Base-by-base conservation (phyloP, 1,140 invertebrate species). In the Rhagoletis zephyria region DNA sequence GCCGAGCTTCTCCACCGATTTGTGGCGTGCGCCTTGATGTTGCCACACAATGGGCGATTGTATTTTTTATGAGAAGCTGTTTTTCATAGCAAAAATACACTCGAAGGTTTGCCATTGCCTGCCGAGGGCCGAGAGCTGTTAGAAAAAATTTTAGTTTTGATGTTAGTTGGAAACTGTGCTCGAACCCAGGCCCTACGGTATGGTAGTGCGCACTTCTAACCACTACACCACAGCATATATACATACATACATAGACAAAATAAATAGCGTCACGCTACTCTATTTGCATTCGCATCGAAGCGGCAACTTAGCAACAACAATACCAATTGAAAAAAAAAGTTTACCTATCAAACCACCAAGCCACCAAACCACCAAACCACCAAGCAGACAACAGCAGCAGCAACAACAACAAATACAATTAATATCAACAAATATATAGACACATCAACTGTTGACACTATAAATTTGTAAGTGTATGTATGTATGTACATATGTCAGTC, bases 171-270 rank as follows among this genome's bases (percentile, higher is more conserved):
- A 30, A 30, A 30, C 30, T 30, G 30, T 0, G 30, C 30, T 30
- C 30, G 1, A 30, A 30, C 30, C 30, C 30, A 30, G 30, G 30
- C 30, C 30, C 30, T 30, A 30, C 30, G 30, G 30, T 30, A 30
- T 30, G 30, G 30, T 30, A 30, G 30, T 30, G 30, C 30, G 30
- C 30, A 30, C 30, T 30, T 30, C 30, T 30, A 30, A 30, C 30
- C 30, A 30, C 30, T 30, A 30, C 30, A 30, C 30, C 30, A 30
- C 30, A 30, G 30, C 30, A 30, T 30, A 30, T 30, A 30, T 30
- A 30, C 1, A 1, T 30, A 91, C 90, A 90, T 90, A 90, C 91
- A 89, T 89, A 89, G 89, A 88, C 88, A 88, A 92, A 92, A 91
- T 92, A 89, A 91, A 91, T 89, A 90, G 88, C 89, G 63, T 86